These are phyloP conservation scores for Aspidoscelis tigris DNA, from an alignment of 2,113 vertebrate genomes.

Conservation along the genomic window DNA sequence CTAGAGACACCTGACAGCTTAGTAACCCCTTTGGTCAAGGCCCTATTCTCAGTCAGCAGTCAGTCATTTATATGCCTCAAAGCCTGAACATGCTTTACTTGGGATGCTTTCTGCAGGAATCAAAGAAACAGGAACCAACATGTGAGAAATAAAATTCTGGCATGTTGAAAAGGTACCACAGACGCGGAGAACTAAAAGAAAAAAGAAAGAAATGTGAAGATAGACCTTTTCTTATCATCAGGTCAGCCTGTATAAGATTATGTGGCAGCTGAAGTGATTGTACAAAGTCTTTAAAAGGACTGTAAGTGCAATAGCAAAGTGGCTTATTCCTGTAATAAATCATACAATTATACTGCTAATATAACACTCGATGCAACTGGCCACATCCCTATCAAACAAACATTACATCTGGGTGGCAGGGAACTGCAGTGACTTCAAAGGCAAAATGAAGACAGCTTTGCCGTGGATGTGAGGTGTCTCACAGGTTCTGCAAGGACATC, in stretches of 20 bases:
- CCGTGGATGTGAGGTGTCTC: too few species aligned
- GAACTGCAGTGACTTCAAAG: too few species aligned
- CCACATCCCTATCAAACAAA: too few species aligned
- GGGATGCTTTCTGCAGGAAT: slow-evolving; percentile 92
- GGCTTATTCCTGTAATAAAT: slow-evolving; percentile 59
- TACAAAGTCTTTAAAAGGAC: slow-evolving; percentile 62
- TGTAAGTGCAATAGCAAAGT: slow-evolving; percentile 64
- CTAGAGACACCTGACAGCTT: slow-evolving; percentile 93
- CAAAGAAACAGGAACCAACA: slow-evolving; percentile 74
- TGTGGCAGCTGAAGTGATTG: slow-evolving; percentile 60
- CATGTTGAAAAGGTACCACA: slow-evolving; percentile 58
- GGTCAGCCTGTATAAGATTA: slow-evolving; percentile 41
- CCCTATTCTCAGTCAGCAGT: slow-evolving; percentile 97
- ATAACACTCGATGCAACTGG: not conserved
- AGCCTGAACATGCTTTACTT: slow-evolving; percentile 96
- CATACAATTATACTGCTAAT: not conserved
- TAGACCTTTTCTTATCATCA: slow-evolving; percentile 43
- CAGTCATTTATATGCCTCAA: slow-evolving; percentile 95
- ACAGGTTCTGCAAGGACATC: too few species aligned
- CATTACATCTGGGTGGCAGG: too few species aligned
- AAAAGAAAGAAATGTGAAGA: slow-evolving; percentile 44
- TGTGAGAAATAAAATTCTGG: slow-evolving; percentile 54
- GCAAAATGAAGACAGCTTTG: too few species aligned
- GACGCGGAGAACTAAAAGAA: slow-evolving; percentile 47
- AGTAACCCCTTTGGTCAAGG: slow-evolving; percentile 94